Percentiles rank a stretch among this genome's conserved stretches.
Evolutionary conservation across 2,888 invertebrate species (phyloP).

Genomic region (Pseudoips prasinana): DNA sequence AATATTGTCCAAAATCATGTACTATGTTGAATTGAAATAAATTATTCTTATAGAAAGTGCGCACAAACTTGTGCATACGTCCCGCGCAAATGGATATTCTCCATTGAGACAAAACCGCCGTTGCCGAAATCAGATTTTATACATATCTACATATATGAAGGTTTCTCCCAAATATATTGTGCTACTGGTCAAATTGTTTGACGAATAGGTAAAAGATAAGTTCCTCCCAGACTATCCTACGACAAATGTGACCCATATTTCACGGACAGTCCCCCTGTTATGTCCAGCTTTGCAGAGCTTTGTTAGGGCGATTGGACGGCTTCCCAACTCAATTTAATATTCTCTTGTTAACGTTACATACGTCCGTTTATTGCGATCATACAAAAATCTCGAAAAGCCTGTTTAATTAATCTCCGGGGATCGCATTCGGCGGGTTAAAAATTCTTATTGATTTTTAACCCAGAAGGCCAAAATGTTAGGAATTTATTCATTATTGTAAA

Average conservation of each 20-base stretch:
- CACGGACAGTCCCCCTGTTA: constrained; percentile 6
- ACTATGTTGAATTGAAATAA: too few species aligned
- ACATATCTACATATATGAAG: too few species aligned
- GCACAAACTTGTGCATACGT: too few species aligned
- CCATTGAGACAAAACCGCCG: too few species aligned
- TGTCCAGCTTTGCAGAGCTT: constrained; percentile 15
- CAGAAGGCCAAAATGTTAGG: constrained; percentile 23
- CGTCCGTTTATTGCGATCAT: constrained; percentile 17
- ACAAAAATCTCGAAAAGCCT: constrained; percentile 19
- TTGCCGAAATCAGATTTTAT: too few species aligned
- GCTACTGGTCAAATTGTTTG: too few species aligned
- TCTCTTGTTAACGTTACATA: constrained; percentile 16
- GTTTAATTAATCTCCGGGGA: constrained; percentile 21
- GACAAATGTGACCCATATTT: not conserved
- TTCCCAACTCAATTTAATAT: constrained; percentile 25
- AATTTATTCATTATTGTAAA: constrained; percentile 32
- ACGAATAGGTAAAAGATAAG: too few species aligned
- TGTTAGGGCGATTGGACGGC: constrained; percentile 22
- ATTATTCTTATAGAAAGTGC: too few species aligned
- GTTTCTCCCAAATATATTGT: too few species aligned
- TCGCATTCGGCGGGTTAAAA: constrained; percentile 13
- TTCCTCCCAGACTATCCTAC: too few species aligned
- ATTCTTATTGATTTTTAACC: constrained; percentile 20
- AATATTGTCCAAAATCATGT: too few species aligned
- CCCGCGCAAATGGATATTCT: too few species aligned